Evolutionary conservation across 2,888 invertebrate genomes (phyloP).

Genomic region (Sepioteuthis lessoniana): DNA sequence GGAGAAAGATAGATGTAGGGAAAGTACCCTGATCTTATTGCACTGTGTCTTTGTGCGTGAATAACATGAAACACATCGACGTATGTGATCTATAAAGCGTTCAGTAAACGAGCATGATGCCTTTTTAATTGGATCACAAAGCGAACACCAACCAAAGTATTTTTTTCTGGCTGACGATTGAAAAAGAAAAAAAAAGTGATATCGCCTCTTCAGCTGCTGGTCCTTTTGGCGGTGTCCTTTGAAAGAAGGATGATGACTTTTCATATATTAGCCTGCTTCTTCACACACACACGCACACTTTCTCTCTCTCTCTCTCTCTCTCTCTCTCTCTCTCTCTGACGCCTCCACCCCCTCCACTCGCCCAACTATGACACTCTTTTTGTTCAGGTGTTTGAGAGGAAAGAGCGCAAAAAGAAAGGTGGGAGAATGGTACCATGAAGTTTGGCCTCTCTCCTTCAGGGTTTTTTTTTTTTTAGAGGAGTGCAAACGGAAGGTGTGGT

Average conservation of each 20-base stretch:
- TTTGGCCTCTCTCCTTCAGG: too few relatives aligned
- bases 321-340: not conserved
- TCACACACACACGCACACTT: too few relatives aligned
- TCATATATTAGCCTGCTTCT: not conserved
- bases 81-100: not conserved
- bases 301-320: not conserved
- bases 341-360: too few relatives aligned
- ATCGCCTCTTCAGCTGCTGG: not conserved
- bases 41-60: not conserved
- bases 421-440: not conserved
- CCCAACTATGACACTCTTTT: not conserved
- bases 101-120: not conserved
- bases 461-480: not conserved
- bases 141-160: not conserved
- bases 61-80: not conserved
- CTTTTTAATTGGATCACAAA: slow-evolving; percentile 6
- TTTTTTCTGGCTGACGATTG: not conserved
- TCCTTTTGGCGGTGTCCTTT: not conserved
- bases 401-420: not conserved
- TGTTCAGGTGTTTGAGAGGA: not conserved
- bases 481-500: not conserved
- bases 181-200: not conserved
- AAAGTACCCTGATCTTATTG: not conserved
- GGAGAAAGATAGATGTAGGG: too few relatives aligned
- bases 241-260: not conserved